Percentiles rank a stretch among this genome's conserved stretches.
Evolutionary conservation across 2,797 vertebrate genomes (phyloP).

Genomic region (Nyctalus aviator): DNA sequence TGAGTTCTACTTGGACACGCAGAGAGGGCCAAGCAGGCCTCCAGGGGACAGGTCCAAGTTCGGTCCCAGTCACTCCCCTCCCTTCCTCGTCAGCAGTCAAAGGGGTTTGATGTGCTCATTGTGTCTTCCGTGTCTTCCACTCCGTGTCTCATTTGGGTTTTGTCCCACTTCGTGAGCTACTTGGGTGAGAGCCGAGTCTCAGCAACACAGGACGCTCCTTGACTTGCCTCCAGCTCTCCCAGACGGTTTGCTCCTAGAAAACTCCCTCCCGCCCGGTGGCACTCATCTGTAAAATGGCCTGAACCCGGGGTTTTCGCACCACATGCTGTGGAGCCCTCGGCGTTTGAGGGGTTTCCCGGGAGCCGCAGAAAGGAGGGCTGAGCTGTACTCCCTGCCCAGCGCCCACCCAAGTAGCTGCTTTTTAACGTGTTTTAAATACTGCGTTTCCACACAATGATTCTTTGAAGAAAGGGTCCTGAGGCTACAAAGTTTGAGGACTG

Average conservation of each 20-base stretch:
- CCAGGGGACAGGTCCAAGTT: background rate
- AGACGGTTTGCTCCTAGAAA: background rate
- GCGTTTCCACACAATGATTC: background rate
- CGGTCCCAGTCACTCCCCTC: background rate
- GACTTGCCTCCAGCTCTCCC: slow-evolving; percentile 21
- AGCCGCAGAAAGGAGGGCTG: background rate
- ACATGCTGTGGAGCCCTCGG: background rate
- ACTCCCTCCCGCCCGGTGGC: background rate
- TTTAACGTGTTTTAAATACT: slow-evolving; percentile 1
- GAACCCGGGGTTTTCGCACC: background rate
- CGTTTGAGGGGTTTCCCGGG: background rate
- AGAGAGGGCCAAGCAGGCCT: background rate
- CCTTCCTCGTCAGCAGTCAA: background rate
- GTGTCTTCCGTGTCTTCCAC: slow-evolving; percentile 10
- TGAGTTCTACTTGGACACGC: background rate
- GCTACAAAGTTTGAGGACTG: background rate
- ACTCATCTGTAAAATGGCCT: background rate
- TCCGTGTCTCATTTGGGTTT: background rate
- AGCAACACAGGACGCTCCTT: background rate
- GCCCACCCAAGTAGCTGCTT: background rate
- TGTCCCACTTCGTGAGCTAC: background rate
- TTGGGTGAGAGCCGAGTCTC: background rate
- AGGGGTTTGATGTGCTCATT: background rate
- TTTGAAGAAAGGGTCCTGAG: slow-evolving; percentile 54
- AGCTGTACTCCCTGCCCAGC: background rate